phyloP scores from a whole-genome alignment of 37 sponge, comb jelly and placozoan species.

The Mnemiopsis leidyi region DNA sequence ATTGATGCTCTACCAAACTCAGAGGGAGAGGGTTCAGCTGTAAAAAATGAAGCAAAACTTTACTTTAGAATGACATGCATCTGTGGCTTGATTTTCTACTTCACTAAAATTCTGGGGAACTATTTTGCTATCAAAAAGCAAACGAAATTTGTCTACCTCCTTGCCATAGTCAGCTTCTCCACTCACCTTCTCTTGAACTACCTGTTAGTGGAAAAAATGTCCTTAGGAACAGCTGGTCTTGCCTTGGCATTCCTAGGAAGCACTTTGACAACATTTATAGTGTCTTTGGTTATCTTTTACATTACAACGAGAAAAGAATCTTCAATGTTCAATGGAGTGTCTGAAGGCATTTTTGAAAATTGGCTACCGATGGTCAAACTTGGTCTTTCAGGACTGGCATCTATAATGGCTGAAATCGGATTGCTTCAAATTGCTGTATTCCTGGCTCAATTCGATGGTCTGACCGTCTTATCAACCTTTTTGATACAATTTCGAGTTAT shows the following conservation, averaged over 20 bases:
- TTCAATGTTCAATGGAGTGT: not conserved
- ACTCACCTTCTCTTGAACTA: not conserved
- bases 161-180: not conserved
- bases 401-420: slow-evolving; percentile 2
- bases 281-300: not conserved
- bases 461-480: not conserved
- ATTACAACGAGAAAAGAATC: not conserved
- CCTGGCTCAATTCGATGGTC: not conserved
- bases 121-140: slow-evolving; percentile 21
- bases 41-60: not conserved
- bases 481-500: slow-evolving; percentile 2
- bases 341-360: not conserved
- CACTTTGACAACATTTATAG: not conserved
- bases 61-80: slow-evolving; percentile 9
- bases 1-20: not conserved
- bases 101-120: not conserved
- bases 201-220: not conserved
- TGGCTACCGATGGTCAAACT: slow-evolving; percentile 39
- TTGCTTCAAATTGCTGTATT: slow-evolving; percentile 5
- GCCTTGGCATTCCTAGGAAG: not conserved
- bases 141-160: not conserved
- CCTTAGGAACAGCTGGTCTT: not conserved
- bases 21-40: not conserved
- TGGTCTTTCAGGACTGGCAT: not conserved
- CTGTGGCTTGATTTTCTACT: not conserved